Evolutionary conservation across 2,113 vertebrate genomes (phyloP).

Genomic region (Limanda limanda): DNA sequence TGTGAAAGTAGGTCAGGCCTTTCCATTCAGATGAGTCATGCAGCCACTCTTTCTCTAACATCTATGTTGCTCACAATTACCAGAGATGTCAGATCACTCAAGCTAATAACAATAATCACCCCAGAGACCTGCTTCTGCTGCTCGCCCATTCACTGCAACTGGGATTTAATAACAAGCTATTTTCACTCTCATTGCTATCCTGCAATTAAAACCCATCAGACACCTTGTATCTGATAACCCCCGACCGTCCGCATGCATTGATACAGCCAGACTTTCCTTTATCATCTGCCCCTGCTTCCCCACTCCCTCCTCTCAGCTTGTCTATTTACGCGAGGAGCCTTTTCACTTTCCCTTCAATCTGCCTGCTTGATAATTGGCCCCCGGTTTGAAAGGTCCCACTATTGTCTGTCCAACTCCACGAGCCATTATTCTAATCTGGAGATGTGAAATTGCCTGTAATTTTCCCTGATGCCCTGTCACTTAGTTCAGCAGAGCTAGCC

Average conservation of each 20-base stretch:
- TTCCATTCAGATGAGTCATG: constrained; percentile 43
- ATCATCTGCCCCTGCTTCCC: constrained; percentile 49
- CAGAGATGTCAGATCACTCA: constrained; percentile 73
- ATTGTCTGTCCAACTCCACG: constrained; percentile 80
- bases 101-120: constrained; percentile 81
- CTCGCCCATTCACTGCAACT: constrained; percentile 61
- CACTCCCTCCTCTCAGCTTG: constrained; percentile 51
- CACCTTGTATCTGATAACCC: constrained; percentile 69
- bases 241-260: constrained; percentile 46
- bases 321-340: constrained; percentile 59
- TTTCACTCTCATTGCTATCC: constrained; percentile 67
- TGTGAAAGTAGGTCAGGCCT: constrained; percentile 28
- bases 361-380: constrained; percentile 80
- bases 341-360: constrained; percentile 76
- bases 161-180: constrained; percentile 74
- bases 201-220: constrained; percentile 78
- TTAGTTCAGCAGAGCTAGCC: constrained; percentile 65
- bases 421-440: constrained; percentile 86
- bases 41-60: constrained; percentile 46
- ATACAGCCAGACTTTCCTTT: constrained; percentile 63
- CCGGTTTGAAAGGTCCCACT: constrained; percentile 80
- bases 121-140: constrained; percentile 56
- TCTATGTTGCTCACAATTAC: constrained; percentile 70
- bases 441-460: constrained; percentile 88
- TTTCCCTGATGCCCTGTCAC: constrained; percentile 82